A percentile compares a stretch with the other conserved stretches of the same genome.
phyloP scores from a whole-genome alignment of 2,888 invertebrate species.

The Drosophila aldrichi region DNA sequence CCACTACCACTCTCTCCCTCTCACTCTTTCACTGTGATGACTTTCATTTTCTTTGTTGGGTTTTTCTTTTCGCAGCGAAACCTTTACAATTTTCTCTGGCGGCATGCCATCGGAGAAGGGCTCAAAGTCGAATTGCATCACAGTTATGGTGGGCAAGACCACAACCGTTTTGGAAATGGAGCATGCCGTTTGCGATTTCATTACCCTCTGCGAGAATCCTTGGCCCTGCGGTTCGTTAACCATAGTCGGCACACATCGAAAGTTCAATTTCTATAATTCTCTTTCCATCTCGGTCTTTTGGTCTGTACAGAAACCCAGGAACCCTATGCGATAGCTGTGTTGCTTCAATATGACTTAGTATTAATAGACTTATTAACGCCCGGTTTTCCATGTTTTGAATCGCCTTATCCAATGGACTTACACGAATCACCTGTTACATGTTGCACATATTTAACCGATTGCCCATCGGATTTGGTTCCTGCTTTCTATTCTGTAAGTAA shows the following conservation, averaged over 20 bases:
- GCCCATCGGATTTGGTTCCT: slow-evolving; percentile 98
- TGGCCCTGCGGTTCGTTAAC: slow-evolving; percentile 92
- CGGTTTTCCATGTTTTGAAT: slow-evolving; percentile 99
- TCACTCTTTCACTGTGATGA: background rate
- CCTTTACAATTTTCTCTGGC: slow-evolving; percentile 98
- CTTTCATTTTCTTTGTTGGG: background rate
- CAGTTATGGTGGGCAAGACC: slow-evolving; percentile 97
- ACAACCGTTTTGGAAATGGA: slow-evolving; percentile 99
- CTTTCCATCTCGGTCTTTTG: slow-evolving; percentile 1
- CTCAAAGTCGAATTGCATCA: slow-evolving; percentile 96
- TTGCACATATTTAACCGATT: slow-evolving; percentile 98
- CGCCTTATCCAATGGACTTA: slow-evolving; percentile 99
- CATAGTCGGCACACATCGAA: no score
- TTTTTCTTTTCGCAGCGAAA: slow-evolving; percentile 89
- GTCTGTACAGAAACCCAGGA: slow-evolving; percentile 94
- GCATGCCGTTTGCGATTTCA: slow-evolving; percentile 98
- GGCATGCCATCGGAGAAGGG: slow-evolving; percentile 96
- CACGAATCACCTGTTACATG: slow-evolving; percentile 99
- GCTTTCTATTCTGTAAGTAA: slow-evolving; percentile 95
- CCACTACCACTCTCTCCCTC: background rate
- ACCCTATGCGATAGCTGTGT: slow-evolving; percentile 98
- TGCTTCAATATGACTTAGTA: slow-evolving; percentile 98
- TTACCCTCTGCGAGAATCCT: slow-evolving; percentile 97
- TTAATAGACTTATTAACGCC: slow-evolving; percentile 97
- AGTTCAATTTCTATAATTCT: background rate